These are phyloP conservation scores for Ochlodes sylvanus DNA, from an alignment of 2,888 invertebrate species.

Conservation along the genomic window DNA sequence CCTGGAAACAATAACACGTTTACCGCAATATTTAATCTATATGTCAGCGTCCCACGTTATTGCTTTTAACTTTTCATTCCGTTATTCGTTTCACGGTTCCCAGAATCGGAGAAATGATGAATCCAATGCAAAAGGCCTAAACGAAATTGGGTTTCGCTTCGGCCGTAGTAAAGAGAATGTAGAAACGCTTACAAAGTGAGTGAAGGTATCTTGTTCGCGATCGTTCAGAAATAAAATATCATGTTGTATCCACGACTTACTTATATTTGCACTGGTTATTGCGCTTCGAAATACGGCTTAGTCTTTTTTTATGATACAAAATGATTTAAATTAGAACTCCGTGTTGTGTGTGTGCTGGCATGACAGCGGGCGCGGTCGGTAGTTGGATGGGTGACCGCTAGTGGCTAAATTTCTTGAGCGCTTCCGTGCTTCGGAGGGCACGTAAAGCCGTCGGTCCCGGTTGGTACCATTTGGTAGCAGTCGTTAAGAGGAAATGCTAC, in stretches of 20 bases:
- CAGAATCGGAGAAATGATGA: conserved; percentile 24
- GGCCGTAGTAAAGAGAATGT: conserved; percentile 28
- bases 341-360: too few relatives aligned
- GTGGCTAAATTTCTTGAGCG: too few relatives aligned
- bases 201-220: conserved; percentile 17
- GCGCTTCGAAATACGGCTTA: not conserved
- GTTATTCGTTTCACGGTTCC: conserved; percentile 30
- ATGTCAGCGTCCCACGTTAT: conserved; percentile 40
- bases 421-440: too few relatives aligned
- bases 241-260: not conserved
- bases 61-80: conserved; percentile 41
- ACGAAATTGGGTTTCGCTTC: conserved; percentile 36
- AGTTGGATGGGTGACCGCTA: too few relatives aligned
- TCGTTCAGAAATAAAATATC: conserved; percentile 13
- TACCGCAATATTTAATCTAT: conserved; percentile 42
- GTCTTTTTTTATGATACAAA: too few relatives aligned
- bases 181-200: conserved; percentile 35
- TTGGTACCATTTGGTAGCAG: too few relatives aligned
- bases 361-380: too few relatives aligned
- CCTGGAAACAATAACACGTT: conserved; percentile 15
- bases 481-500: too few relatives aligned
- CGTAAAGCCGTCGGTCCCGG: too few relatives aligned
- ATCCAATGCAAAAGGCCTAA: conserved; percentile 32
- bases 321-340: too few relatives aligned
- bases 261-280: not conserved